Evolutionary conservation across 2,113 vertebrate species (phyloP).

Genomic region (Hyla sarda): DNA sequence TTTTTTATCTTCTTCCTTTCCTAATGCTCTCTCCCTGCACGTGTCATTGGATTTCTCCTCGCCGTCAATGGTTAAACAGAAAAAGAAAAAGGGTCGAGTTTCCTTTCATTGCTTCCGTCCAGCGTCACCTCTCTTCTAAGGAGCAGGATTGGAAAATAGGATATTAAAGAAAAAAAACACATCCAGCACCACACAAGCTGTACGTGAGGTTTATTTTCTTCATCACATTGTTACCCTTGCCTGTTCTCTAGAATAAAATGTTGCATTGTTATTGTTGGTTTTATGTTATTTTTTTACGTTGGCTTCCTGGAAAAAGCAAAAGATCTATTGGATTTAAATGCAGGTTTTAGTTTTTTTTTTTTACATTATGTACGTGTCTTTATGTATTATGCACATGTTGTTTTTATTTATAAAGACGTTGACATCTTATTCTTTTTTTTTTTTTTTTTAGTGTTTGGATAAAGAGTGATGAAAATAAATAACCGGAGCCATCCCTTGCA

Average conservation of each 20-base stretch:
- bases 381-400: slow-evolving; percentile 2
- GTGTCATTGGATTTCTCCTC: slow-evolving; percentile 74
- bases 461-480: slow-evolving; percentile 57
- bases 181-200: not conserved
- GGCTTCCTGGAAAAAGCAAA: not conserved
- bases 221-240: not conserved
- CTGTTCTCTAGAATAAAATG: not conserved
- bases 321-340: not conserved
- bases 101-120: slow-evolving; percentile 68
- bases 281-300: not conserved
- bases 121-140: slow-evolving; percentile 41
- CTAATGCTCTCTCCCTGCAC: slow-evolving; percentile 74
- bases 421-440: slow-evolving; percentile 14
- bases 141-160: not conserved
- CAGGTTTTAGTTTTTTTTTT: not conserved
- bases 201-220: not conserved
- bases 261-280: not conserved
- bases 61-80: slow-evolving; percentile 73
- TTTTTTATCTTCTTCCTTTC: slow-evolving; percentile 65
- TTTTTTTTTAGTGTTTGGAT: slow-evolving; percentile 33
- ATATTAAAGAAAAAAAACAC: slow-evolving; percentile 19
- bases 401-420: slow-evolving; percentile 24
- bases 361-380: not conserved
- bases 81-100: slow-evolving; percentile 75
- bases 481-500: slow-evolving; percentile 59